These are phyloP conservation scores for Periplaneta americana DNA, from an alignment of 1,140 invertebrate species.

Conservation along the genomic window DNA sequence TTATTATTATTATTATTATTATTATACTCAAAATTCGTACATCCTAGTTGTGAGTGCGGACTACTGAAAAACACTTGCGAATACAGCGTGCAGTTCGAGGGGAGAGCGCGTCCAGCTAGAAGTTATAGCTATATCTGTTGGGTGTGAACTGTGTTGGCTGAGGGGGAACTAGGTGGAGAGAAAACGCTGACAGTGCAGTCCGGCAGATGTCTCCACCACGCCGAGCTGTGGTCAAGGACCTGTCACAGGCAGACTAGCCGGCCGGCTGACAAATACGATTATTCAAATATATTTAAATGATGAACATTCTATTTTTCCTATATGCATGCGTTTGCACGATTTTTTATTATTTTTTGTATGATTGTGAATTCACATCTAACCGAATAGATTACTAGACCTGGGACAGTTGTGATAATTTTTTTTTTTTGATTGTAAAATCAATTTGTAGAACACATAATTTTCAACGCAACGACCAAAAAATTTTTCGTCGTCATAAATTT, in stretches of 20 bases:
- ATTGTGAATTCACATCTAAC: background rate
- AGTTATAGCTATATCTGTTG: no score
- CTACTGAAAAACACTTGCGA: no score
- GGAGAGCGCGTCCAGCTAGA: no score
- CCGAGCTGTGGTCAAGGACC: constrained; percentile 2
- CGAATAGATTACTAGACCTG: no score
- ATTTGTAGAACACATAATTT: constrained; percentile 5
- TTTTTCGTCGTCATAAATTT: background rate
- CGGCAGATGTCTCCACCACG: constrained; percentile 4
- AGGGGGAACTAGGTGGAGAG: background rate
- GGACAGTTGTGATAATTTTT: background rate
- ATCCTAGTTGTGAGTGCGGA: no score
- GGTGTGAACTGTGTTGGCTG: no score
- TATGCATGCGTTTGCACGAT: constrained; percentile 5
- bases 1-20: no score
- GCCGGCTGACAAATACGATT: constrained; percentile 8
- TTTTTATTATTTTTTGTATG: background rate
- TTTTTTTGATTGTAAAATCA: constrained; percentile 9
- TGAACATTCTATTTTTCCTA: constrained; percentile 10
- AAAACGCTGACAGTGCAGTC: constrained; percentile 6
- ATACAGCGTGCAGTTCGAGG: no score
- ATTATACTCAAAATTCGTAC: no score
- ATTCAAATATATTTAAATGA: constrained; percentile 13
- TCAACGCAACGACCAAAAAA: background rate
- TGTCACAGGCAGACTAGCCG: background rate